Evolutionary conservation across 35 echinoderm and acorn worm genomes (phyloP).

Genomic region (Apostichopus californicus): DNA sequence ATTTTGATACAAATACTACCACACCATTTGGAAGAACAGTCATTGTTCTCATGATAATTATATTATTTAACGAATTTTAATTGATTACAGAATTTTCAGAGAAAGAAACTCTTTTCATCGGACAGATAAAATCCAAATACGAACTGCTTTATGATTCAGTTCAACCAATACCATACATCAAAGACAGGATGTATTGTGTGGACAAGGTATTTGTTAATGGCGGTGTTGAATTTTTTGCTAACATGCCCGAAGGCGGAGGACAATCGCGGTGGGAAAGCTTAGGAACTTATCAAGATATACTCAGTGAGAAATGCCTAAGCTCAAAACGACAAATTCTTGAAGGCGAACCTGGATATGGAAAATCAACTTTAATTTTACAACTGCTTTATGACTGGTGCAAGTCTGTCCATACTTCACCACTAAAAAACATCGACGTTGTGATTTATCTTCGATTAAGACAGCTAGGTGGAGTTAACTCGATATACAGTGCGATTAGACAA

Average conservation of each 20-base stretch:
- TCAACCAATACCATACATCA: slow-evolving; percentile 25
- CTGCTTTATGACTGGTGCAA: background rate
- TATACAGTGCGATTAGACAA: background rate
- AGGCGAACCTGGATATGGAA: slow-evolving; percentile 28
- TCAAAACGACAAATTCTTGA: background rate
- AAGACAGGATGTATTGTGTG: slow-evolving; percentile 21
- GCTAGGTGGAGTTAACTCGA: background rate
- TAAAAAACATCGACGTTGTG: background rate
- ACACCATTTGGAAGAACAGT: no score
- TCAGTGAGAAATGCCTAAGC: background rate
- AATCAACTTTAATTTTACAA: background rate
- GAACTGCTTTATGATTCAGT: background rate
- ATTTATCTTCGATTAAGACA: slow-evolving; percentile 7
- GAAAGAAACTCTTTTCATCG: background rate
- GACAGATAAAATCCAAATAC: background rate
- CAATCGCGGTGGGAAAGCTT: background rate
- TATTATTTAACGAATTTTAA: no score
- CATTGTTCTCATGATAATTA: no score
- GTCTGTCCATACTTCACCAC: background rate
- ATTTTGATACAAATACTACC: no score
- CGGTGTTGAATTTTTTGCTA: background rate
- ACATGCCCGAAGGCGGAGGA: background rate
- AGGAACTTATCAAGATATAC: background rate
- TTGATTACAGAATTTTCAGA: background rate
- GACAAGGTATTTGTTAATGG: slow-evolving; percentile 4